Evolutionary conservation across 2,113 vertebrate genomes (phyloP), one percentile per base, ranked within the genome.

Genomic region (human (Homo sapiens)): DNA sequence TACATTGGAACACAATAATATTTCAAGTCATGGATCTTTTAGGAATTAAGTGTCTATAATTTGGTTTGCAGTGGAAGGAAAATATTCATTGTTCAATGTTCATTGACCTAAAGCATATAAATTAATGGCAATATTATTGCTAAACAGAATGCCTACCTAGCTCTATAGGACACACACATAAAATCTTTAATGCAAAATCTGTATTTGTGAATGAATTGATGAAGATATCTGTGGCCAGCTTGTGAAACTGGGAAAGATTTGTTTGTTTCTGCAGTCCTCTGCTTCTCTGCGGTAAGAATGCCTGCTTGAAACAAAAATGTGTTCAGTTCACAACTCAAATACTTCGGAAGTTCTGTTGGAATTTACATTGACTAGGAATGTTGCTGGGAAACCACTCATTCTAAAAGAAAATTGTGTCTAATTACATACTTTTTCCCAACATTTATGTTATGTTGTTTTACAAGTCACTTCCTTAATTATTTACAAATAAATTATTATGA

Each of bases 1-100:
- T 45, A n/a, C 50, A 45, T 52, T 78, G 68, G 25, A 94, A 57
- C 4, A 40, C 17, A 38, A 16, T 18, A 7, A 3, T 43, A 68
- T 90, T 73, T 93, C 68, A 85, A 45, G 10, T 32, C 48, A 43
- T 48, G 23, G 16, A 66, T 86, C 20, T 82, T 89, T 72, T 72
- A 90, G 52, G 61, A 83, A 59, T 16, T 35, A 75, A 89, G 38
- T 57, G 17, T 32, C 73, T 90, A 12, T 66, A 89, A 83, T 94
- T 82, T 94, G 59, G 40, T 59, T 40, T 89, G 17, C 52, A 35
- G 6, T 79, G 8, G 79, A 92, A 94, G 73, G 40, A 92, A 97
- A 87, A 66, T 95, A 90, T 61, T 93, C 78, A 85, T 83, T 83
- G 59, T 45, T 94, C 9, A 38, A 5, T 92, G 30, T 66, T 64